phyloP scores from a whole-genome alignment of 2,888 invertebrate genomes.

The Mimumesa dahlbomi region DNA sequence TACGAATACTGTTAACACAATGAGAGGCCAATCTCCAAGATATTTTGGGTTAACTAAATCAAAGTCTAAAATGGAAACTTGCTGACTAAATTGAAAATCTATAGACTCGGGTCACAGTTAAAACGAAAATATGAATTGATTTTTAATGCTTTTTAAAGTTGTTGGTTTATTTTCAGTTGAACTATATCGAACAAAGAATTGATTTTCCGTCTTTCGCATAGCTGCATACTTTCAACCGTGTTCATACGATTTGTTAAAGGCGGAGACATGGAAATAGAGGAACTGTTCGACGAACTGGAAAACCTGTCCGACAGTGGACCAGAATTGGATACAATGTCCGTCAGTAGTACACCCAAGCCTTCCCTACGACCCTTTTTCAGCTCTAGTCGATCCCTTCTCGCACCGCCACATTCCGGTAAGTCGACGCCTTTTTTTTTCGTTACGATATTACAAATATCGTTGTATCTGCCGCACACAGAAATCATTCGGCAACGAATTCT shows the following conservation, averaged over 20 bases:
- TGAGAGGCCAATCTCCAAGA: no score
- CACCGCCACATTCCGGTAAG: slow-evolving; percentile 77
- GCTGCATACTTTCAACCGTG: neutral
- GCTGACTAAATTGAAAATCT: no score
- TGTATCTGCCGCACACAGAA: no score
- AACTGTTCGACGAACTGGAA: slow-evolving; percentile 97
- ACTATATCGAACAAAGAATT: no score
- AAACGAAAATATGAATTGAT: no score
- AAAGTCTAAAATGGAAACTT: no score
- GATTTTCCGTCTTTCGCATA: neutral
- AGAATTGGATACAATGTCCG: slow-evolving; percentile 97
- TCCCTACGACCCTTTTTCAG: slow-evolving; percentile 97
- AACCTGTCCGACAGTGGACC: slow-evolving; percentile 97
- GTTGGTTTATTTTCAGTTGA: no score
- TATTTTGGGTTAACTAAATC: no score
- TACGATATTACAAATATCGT: no score
- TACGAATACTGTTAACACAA: no score
- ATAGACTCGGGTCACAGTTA: no score
- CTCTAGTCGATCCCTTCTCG: slow-evolving; percentile 89
- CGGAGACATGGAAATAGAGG: slow-evolving; percentile 94
- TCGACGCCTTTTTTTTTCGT: slow-evolving; percentile 33
- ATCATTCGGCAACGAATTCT: slow-evolving; percentile 5
- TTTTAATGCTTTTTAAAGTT: no score
- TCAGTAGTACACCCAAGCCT: slow-evolving; percentile 98
- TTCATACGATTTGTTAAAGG: slow-evolving; percentile 77